Conservation (phyloP, 37 sponge, comb jelly and placozoan genomes). For the Lycopodina hypogea region DNA sequence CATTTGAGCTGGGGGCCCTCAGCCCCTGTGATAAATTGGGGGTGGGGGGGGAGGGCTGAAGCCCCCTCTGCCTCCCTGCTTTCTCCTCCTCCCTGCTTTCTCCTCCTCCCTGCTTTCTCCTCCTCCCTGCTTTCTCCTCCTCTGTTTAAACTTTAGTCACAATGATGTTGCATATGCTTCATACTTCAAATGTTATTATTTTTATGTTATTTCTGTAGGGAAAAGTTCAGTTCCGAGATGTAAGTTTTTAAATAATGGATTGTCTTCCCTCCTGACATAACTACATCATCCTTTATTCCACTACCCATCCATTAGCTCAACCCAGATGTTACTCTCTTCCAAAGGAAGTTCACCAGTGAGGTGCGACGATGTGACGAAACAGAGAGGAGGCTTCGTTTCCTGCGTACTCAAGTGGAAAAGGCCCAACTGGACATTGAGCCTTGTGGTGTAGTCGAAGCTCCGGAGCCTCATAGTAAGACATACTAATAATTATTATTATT, state of each 20-base stretch:
- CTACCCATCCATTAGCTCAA: conserved; percentile 66
- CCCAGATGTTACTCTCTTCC: conserved; percentile 96
- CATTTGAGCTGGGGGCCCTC: no score
- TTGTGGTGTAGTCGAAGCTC: conserved; percentile 78
- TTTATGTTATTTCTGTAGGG: conserved; percentile 58
- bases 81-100: no score
- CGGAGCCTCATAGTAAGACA: conserved; percentile 67
- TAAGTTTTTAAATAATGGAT: conserved; percentile 58
- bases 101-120: no score
- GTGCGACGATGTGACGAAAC: conserved; percentile 98
- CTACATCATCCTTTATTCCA: no score
- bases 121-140: no score
- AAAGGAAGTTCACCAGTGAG: conserved; percentile 96
- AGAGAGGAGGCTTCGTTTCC: conserved; percentile 93
- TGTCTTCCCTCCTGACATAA: no score
- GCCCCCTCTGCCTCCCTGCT: no score
- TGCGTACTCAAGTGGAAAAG: conserved; percentile 83
- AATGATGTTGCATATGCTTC: no score
- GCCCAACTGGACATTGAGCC: conserved; percentile 57
- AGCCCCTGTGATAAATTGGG: no score
- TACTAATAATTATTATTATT: neutral
- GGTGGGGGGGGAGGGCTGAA: no score
- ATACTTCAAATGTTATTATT: no score
- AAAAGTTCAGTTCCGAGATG: conserved; percentile 94
- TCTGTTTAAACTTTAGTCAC: no score